These are phyloP conservation scores for Tanytarsus gracilentus DNA, from an alignment of 2,888 invertebrate genomes.

Conservation along the genomic window DNA sequence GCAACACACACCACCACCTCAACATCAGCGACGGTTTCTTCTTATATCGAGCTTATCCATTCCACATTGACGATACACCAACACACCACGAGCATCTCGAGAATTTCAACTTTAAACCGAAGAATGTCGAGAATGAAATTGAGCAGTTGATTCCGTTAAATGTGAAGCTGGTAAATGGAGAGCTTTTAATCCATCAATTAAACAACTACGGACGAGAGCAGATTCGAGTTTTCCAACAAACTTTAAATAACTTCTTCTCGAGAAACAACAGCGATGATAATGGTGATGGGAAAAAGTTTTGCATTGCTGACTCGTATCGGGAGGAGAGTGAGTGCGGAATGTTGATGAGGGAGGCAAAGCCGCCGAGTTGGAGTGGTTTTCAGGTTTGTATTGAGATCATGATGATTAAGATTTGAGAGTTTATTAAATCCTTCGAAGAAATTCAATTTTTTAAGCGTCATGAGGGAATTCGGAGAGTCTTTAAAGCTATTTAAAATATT, in stretches of 20 bases:
- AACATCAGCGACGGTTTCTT: background rate
- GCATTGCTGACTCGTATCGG: constrained; percentile 14
- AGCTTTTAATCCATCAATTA: constrained; percentile 17
- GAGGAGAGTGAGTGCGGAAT: constrained; percentile 6
- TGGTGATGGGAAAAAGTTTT: constrained; percentile 15
- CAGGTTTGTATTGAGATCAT: no score
- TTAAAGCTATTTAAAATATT: constrained; percentile 18
- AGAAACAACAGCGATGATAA: no score
- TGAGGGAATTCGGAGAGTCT: no score
- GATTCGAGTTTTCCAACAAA: constrained; percentile 17
- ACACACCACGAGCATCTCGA: constrained; percentile 7
- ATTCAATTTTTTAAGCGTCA: no score
- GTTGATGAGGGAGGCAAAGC: constrained; percentile 4
- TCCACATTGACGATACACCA: background rate
- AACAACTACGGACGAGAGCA: constrained; percentile 21
- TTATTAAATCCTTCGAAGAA: no score
- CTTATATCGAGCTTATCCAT: background rate
- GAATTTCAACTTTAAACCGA: constrained; percentile 10
- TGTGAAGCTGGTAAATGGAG: constrained; percentile 2
- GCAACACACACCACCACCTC: background rate
- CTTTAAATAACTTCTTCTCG: constrained; percentile 12
- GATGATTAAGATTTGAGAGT: no score
- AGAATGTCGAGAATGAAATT: constrained; percentile 7
- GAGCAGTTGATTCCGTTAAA: constrained; percentile 22
- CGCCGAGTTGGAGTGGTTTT: no score